Evolutionary conservation across 2,113 vertebrate genomes (phyloP).

Genomic region (Prochilodus magdalenae): DNA sequence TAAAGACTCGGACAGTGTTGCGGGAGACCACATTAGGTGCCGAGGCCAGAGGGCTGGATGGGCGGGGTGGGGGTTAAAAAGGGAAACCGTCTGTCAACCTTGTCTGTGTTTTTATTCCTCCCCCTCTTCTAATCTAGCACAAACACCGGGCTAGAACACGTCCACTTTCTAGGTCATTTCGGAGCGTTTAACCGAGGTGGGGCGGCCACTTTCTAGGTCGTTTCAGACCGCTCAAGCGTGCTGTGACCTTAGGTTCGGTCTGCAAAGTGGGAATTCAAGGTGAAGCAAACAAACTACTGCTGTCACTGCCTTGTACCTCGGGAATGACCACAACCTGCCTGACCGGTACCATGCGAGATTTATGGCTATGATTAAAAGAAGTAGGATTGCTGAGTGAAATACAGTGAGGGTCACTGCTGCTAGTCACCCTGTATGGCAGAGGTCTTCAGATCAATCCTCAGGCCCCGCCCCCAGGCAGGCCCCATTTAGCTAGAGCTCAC

Average conservation of each 20-base stretch:
- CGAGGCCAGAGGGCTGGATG: neutral
- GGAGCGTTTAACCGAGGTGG: neutral
- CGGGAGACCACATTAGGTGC: conserved; percentile 18
- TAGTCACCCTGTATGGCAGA: no score
- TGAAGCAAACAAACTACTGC: neutral
- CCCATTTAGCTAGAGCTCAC: no score
- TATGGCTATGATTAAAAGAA: no score
- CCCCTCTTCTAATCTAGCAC: conserved; percentile 28
- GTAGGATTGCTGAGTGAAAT: no score
- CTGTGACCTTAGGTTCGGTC: neutral
- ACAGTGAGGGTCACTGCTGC: no score
- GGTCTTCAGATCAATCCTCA: no score
- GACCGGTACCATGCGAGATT: no score
- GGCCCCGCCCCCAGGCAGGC: no score
- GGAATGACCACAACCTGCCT: no score
- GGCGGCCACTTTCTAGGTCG: conserved; percentile 29
- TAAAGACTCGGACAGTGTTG: neutral
- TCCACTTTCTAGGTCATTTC: conserved; percentile 40
- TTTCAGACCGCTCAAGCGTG: conserved; percentile 14
- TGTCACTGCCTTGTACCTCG: neutral
- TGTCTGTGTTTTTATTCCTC: conserved; percentile 25
- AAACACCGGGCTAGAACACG: conserved; percentile 9
- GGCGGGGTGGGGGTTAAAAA: conserved; percentile 25
- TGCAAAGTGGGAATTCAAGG: neutral
- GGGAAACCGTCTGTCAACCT: conserved; percentile 36